These are phyloP conservation scores for Acanthosepion pharaonis DNA, from an alignment of 2,888 invertebrate species.

Conservation along the genomic window DNA sequence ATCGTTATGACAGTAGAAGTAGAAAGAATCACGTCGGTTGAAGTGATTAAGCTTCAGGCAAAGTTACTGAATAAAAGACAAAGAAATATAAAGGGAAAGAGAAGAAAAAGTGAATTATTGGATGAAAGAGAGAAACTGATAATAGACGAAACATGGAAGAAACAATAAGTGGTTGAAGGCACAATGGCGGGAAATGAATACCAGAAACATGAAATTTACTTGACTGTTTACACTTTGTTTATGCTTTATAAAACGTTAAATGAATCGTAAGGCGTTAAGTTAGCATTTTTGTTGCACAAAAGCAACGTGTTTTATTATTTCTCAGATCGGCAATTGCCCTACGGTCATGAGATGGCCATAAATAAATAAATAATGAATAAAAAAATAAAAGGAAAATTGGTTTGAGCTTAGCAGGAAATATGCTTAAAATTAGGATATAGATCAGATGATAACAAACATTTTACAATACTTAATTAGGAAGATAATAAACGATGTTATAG, in stretches of 20 bases:
- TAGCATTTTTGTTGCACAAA: neutral
- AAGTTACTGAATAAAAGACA: neutral
- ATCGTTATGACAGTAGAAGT: neutral
- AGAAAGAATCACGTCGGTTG: neutral
- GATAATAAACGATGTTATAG: too few species aligned
- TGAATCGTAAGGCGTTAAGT: conserved; percentile 9
- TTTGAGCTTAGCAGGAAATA: neutral
- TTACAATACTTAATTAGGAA: too few species aligned
- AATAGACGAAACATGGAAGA: neutral
- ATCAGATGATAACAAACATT: neutral
- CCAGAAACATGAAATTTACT: neutral
- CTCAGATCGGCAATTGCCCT: neutral
- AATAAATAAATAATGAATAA: neutral
- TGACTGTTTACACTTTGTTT: conserved; percentile 6
- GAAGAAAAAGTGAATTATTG: neutral
- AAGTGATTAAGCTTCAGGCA: neutral
- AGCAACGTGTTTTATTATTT: neutral
- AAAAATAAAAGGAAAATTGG: neutral
- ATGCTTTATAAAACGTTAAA: neutral
- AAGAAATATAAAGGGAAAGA: neutral
- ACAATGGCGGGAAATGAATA: neutral
- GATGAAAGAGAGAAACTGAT: neutral
- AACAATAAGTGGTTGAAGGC: neutral
- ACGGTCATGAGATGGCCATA: neutral
- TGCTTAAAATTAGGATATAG: neutral